phyloP scores from a whole-genome alignment of 2,113 vertebrate genomes.

The Zosterops pallidus region DNA sequence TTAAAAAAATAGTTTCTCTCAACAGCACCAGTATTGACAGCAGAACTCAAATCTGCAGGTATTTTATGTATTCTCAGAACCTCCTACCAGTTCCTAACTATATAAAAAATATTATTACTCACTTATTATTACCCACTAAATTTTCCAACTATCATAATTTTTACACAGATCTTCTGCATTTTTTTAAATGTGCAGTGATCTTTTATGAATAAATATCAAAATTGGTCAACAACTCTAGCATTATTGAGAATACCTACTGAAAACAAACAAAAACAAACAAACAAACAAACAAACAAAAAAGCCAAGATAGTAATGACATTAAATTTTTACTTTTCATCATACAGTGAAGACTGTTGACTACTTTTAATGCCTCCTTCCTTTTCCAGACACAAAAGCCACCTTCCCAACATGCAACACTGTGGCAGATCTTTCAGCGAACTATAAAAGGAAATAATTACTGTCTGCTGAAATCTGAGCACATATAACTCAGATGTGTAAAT shows the following conservation, averaged over 20 bases:
- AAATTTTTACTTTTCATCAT: background rate
- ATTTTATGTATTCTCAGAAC: background rate
- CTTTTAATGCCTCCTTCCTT: background rate
- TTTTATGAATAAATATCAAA: background rate
- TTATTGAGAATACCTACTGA: background rate
- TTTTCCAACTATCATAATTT: background rate
- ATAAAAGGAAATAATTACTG: background rate
- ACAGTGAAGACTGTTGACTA: fast-evolving
- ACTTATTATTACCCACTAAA: background rate
- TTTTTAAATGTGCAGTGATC: background rate
- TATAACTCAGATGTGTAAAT: background rate
- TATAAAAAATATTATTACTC: background rate
- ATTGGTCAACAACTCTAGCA: background rate
- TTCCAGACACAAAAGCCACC: background rate
- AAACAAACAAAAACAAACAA: background rate
- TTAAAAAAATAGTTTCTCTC: background rate
- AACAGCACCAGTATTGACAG: background rate
- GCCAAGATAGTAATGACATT: background rate
- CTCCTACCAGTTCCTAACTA: background rate
- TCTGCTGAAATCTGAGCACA: background rate
- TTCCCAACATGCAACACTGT: background rate
- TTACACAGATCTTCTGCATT: background rate
- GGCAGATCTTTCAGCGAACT: background rate
- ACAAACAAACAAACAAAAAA: background rate
- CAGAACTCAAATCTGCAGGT: background rate